Evolutionary conservation across 2,797 vertebrate genomes (phyloP), one percentile per base, ranked within the genome.

Genomic region (Urophycis tenuis): DNA sequence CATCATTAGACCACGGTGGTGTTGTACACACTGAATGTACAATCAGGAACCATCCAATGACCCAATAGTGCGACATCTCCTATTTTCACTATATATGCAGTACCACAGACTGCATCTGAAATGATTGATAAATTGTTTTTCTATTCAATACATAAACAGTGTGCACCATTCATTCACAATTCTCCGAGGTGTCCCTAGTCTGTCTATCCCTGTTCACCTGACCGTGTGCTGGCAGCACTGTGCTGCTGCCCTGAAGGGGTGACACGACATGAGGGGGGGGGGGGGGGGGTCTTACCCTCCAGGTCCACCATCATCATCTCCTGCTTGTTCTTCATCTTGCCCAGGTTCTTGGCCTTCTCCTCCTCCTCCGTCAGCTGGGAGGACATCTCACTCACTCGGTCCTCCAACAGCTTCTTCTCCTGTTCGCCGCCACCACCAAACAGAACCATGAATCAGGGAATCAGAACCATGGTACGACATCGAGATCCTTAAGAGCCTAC

Each of bases 281-380:
- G 60, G 3, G 29, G 8, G 30, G 60, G 10, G 8, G 25, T 2
- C 86, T 91, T 80, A 99, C 97, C 97, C 94, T 99, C 97, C 81
- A 99, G 90, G 84, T 99, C 97, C 0, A 95, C 94, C 94, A 99
- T 98, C 96, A 99, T 95, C 94, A 98, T 94, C 90, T 99, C 97
- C 89, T 99, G 97, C 89, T 99, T 99, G 90, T 98, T 99, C 89
- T 97, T 97, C 74, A 98, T 91, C 80, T 99, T 99, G 82, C 96
- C 90, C 70, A 99, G 91, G 86, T 98, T 99, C 87, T 99, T 99
- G 33, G 97, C 96, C 86, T 99, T 99, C 87, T 99, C 97, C 83
- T 99, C 97, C 88, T 99, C 97, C 86, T 99, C 97, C 35, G 96
- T 92, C 86, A 99, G 93, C 89, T 95, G 94, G 71, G 95, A 95